A percentile compares a stretch with the other conserved stretches of the same genome.
Conservation (phyloP, 2,888 invertebrate genomes). For the Clepsis dumicolana region DNA sequence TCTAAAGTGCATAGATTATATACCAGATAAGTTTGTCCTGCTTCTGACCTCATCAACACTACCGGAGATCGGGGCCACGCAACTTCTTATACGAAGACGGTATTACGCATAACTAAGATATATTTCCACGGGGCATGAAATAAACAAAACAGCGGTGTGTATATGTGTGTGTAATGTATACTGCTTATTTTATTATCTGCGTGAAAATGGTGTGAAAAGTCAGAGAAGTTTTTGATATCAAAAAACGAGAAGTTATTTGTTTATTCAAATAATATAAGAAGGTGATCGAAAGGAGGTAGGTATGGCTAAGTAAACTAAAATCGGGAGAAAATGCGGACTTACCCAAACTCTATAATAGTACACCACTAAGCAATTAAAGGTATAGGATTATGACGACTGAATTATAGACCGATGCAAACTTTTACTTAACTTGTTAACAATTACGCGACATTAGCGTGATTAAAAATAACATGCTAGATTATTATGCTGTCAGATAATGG, state of each 20-base stretch:
- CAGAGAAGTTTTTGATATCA: constrained; percentile 16
- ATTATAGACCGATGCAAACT: no score
- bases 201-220: constrained; percentile 22
- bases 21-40: constrained; percentile 31
- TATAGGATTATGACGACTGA: no score
- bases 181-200: constrained; percentile 26
- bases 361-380: neutral
- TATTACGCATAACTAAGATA: constrained; percentile 17
- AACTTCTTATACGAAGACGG: constrained; percentile 20
- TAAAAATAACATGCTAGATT: no score
- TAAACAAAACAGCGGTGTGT: constrained; percentile 13
- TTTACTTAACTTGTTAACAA: no score
- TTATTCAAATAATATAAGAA: constrained; percentile 10
- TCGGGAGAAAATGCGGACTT: neutral
- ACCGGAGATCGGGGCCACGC: constrained; percentile 35
- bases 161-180: constrained; percentile 20
- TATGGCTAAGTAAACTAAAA: neutral
- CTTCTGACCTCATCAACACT: constrained; percentile 40
- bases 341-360: neutral
- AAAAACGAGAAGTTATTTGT: constrained; percentile 5
- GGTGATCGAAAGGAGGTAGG: no score
- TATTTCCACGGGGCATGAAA: constrained; percentile 4
- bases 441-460: no score
- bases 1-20: constrained; percentile 36
- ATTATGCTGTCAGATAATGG: no score